Percentiles rank a stretch among this genome's conserved stretches.
These are phyloP conservation scores for Agriotes lineatus DNA, from an alignment of 2,888 invertebrate genomes.

Conservation along the genomic window DNA sequence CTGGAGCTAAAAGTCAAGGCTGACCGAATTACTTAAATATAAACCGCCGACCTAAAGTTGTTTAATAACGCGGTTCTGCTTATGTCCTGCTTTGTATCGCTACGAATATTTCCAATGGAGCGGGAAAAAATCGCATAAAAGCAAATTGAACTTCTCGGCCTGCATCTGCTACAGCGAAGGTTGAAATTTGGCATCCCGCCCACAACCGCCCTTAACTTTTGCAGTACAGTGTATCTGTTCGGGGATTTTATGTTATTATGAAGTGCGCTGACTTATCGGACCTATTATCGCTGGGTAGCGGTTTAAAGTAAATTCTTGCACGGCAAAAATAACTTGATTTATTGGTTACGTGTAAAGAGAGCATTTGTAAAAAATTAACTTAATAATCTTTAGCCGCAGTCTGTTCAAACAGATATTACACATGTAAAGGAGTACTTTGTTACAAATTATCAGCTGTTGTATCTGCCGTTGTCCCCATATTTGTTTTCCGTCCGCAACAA, in stretches of 20 bases:
- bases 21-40: conserved; percentile 3
- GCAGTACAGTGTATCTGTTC: not conserved
- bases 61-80: conserved; percentile 31
- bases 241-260: conserved; percentile 4
- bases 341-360: conserved; percentile 23
- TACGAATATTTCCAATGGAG: conserved; percentile 16
- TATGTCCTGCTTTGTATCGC: conserved; percentile 26
- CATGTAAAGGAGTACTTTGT: conserved; percentile 23
- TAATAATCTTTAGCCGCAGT: conserved; percentile 23
- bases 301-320: conserved; percentile 27
- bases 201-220: conserved; percentile 27
- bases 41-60: conserved; percentile 13
- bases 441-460: conserved; percentile 14
- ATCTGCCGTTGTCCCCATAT: not conserved
- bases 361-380: conserved; percentile 29
- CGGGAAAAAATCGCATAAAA: conserved; percentile 35
- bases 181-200: conserved; percentile 36
- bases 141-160: conserved; percentile 40
- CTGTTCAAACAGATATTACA: conserved; percentile 24
- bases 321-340: conserved; percentile 31
- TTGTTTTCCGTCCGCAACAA: not conserved
- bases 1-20: not conserved
- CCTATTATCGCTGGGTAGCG: conserved; percentile 20
- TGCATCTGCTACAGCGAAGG: conserved; percentile 36
- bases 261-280: conserved; percentile 4